These are phyloP conservation scores for Lepidocyrtoides sp. DNA, from an alignment of 2,888 invertebrate species.

Conservation along the genomic window DNA sequence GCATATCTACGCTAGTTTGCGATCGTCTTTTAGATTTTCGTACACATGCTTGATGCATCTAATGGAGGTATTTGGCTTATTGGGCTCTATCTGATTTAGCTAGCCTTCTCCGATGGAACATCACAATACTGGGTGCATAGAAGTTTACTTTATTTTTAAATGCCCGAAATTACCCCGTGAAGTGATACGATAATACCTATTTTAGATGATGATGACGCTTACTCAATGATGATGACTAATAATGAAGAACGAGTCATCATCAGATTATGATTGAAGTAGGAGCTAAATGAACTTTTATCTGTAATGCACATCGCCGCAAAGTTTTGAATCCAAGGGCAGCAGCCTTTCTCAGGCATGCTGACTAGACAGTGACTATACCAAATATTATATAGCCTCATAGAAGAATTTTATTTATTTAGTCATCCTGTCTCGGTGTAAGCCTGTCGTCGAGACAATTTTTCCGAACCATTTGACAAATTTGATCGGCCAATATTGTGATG, in stretches of 20 bases:
- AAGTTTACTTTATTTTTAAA: not conserved
- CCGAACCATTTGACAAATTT: no score
- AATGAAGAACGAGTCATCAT: no score
- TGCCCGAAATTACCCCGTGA: not conserved
- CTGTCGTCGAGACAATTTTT: no score
- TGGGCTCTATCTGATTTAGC: slow-evolving; percentile 4
- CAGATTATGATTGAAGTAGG: not conserved
- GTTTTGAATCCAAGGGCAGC: slow-evolving; percentile 17
- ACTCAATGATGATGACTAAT: no score
- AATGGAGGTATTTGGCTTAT: slow-evolving; percentile 46
- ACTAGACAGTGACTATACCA: no score
- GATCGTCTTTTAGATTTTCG: not conserved
- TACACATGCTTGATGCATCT: slow-evolving; percentile 28
- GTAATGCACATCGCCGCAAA: slow-evolving; percentile 26
- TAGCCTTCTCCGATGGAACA: not conserved
- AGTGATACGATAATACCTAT: not conserved
- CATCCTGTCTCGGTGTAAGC: no score
- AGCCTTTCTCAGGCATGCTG: not conserved
- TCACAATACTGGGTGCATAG: not conserved
- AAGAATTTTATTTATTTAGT: no score
- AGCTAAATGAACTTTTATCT: slow-evolving; percentile 47
- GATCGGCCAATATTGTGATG: no score
- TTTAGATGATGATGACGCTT: no score
- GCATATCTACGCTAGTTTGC: not conserved
- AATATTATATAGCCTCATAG: no score